Percentiles rank a stretch among this genome's conserved stretches.
phyloP scores from a whole-genome alignment of 2,888 invertebrate species.

The Chydorus sphaericus region DNA sequence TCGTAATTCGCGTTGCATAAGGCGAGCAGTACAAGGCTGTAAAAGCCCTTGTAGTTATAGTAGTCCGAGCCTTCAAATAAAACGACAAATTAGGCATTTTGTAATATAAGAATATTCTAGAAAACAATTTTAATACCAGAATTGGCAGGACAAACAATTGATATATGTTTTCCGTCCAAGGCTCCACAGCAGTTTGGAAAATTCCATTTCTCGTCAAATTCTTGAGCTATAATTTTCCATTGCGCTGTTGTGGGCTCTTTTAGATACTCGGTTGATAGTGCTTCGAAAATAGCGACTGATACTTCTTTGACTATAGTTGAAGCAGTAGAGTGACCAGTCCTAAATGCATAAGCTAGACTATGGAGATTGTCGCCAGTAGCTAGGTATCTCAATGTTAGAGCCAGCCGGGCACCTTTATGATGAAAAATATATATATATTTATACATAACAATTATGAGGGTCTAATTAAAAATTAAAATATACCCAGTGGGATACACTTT shows the following conservation, averaged over 20 bases:
- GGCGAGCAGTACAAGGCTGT: not conserved
- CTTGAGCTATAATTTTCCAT: not conserved
- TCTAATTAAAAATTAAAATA: not conserved
- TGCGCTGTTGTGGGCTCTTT: not conserved
- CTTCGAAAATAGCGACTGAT: not conserved
- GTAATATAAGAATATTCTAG: too few relatives aligned
- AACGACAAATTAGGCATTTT: not conserved
- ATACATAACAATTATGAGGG: too few relatives aligned
- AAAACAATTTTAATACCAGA: too few relatives aligned
- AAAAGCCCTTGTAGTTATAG: not conserved
- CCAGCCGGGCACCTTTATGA: not conserved
- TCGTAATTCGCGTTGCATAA: not conserved
- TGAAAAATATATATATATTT: not conserved
- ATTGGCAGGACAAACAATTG: not conserved
- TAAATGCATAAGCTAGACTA: not conserved
- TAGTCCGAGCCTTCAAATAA: not conserved
- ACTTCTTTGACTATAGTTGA: not conserved
- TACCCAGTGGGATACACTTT: not conserved
- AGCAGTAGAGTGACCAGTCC: not conserved
- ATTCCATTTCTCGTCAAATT: not conserved
- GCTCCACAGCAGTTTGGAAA: not conserved
- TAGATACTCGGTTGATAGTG: not conserved
- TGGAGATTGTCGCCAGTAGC: not conserved
- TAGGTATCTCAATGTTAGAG: not conserved
- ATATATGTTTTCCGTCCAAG: not conserved